Base-by-base conservation (phyloP, 2,888 invertebrate species). In the Entomobrya multifasciata region DNA sequence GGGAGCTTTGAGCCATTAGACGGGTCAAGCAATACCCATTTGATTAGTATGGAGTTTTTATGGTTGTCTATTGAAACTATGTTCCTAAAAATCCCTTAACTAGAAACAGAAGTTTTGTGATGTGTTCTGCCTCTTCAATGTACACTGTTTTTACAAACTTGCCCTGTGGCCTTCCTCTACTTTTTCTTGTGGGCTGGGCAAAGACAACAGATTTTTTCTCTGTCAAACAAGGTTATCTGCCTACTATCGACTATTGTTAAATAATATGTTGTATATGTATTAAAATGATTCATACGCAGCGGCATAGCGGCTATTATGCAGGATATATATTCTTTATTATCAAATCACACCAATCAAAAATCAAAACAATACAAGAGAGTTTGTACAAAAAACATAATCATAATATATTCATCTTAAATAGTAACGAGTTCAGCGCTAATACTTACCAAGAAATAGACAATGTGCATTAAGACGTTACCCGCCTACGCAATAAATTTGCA, bases 401-500 rank as follows among this genome's bases (percentile, higher is more conserved):
- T n/a, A n/a, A n/a, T n/a, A n/a, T n/a, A n/a, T n/a, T n/a, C n/a
- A n/a, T n/a, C n/a, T n/a, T n/a, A n/a, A n/a, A n/a, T n/a, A n/a
- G n/a, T n/a, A n/a, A n/a, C n/a, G n/a, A n/a, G n/a, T n/a, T n/a
- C n/a, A n/a, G n/a, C n/a, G n/a, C n/a, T n/a, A n/a, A n/a, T n/a
- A n/a, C n/a, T n/a, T n/a, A n/a, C n/a, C n/a, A n/a, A n/a, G n/a
- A n/a, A n/a, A n/a, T n/a, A n/a, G n/a, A n/a, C n/a, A 60, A 67
- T 67, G 67, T 67, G 27, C 70, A 47, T 70, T 70, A 49, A 49
- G 67, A 47, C 47, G 49, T 49, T 70, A 47, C 47, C 70, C 70
- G 25, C 70, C 70, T 49, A 13, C 70, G 49, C 70, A 70, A 8
- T 70, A 25, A 70, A 70, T 70, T 70, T 70, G 47, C 49, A 70